Base-by-base conservation (phyloP, 2,113 vertebrate species). In the Bungarus multicinctus region DNA sequence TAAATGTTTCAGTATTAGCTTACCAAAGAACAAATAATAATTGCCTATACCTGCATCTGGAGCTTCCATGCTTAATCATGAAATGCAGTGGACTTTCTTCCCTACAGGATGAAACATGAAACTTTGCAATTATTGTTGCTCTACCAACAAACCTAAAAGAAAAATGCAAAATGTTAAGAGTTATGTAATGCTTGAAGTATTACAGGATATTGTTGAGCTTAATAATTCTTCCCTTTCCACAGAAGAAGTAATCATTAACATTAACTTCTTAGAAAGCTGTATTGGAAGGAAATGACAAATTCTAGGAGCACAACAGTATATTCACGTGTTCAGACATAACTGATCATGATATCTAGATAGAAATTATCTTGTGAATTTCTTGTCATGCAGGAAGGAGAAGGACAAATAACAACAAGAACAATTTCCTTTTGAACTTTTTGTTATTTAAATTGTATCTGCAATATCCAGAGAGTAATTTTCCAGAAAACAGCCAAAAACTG, bases 1-100 rank as follows among this genome's bases (percentile, higher is more conserved):
- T n/a, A 57, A 87, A 91, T 3, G 1, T 69, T 94, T 94, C 58
- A 90, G 60, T 89, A 85, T 74, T 69, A 93, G 52, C n/a, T n/a
- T 64, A 92, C 57, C 47, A 64, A 53, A 86, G 87, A 89, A 69
- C 50, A 87, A 93, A 39, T 85, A 93, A 5, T 1, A 8, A 88
- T 3, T 87, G 52, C 23, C 30, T 55, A 0, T 0, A 57, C 0
- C 3, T 89, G 57, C 93, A 30, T 89, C 54, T 64, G 89, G 53
- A 90, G 34, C 20, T 7, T n/a, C 25, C n/a, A 39, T 86, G 55
- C 54, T 89, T 57, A 30, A 53, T 58, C 93, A 64, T 34, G 57
- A 53, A 43, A 20, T 8, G 14, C 20, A 22, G 7, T 4, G 30
- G 16, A 25, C 25, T 43, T 88, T 91, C 55, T n/a, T 90, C 74